Evolutionary conservation across 2,888 invertebrate genomes (phyloP), one percentile per base, ranked within the genome.

Genomic region (Standfussiana lucernea): DNA sequence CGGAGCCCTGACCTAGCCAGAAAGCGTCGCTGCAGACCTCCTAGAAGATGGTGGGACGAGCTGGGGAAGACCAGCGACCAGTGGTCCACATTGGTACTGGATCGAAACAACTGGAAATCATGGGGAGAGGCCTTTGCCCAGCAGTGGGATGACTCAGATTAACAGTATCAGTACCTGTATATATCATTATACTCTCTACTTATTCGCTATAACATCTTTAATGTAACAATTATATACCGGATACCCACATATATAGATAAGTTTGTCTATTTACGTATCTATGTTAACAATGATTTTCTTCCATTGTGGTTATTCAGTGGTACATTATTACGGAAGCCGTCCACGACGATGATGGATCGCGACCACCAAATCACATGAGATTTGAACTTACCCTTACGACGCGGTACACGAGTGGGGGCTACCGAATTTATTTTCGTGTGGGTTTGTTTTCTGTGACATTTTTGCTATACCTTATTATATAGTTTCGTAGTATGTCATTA

Each of bases 311-410:
- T 93, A 93, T 92, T 94, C 93, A 87, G 91, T 88, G 83, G 89
- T 89, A 91, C 92, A 94, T 95, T 95, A 95, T 94, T 93, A 93
- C 91, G 92, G 91, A 90, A 89, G 92, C 91, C 92, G 91, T 89
- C 91, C 89, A 89, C 92, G 92, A 94, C 93, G 93, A 96, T 96
- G 96, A 96, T 96, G 95, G 96, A 96, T 96, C 91, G 95, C 93
- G 90, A 91, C 92, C 91, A 88, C 90, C 89, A 89, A 93, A 89
- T 92, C 96, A 93, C 96, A 94, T 91, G 96, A 96, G 96, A 95
- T 93, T 95, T 95, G 92, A 85, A 86, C 80, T 80, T 90, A 90
- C 91, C 91, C 90, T 88, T 91, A 86, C 75, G 50, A 86, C 84
- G 50, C 74, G 95, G 90, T 89, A 88, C 94, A 89, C 74, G 72